Evolutionary conservation across 2,888 invertebrate genomes (phyloP).

Genomic region (Drosophila merina): DNA sequence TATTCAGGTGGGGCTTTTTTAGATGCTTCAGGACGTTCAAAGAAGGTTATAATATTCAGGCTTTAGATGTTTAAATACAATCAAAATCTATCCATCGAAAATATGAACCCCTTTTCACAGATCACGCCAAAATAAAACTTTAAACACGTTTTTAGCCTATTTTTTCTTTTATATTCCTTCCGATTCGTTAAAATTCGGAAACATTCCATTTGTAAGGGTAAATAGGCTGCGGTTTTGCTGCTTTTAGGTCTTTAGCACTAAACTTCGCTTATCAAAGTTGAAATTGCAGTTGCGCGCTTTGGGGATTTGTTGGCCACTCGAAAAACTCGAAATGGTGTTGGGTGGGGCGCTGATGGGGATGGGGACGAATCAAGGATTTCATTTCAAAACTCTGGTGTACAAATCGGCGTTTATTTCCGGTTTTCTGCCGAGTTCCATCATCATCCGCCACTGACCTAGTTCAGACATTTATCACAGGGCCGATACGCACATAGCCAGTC

Average conservation of each 20-base stretch:
- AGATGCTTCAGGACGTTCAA: too few relatives aligned
- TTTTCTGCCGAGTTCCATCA: constrained; percentile 37
- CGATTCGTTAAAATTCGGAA: too few relatives aligned
- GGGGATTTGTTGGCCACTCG: constrained; percentile 50
- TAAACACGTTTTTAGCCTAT: too few relatives aligned
- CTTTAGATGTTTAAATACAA: too few relatives aligned
- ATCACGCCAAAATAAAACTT: too few relatives aligned
- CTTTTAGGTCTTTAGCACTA: constrained; percentile 4
- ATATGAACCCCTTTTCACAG: too few relatives aligned
- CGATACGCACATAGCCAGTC: constrained; percentile 10
- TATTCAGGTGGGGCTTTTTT: too few relatives aligned
- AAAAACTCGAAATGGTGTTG: constrained; percentile 52
- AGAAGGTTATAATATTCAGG: too few relatives aligned
- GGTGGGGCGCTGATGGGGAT: not conserved
- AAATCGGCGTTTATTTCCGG: constrained; percentile 47
- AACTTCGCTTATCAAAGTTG: constrained; percentile 60
- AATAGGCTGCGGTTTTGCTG: too few relatives aligned
- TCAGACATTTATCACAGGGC: constrained; percentile 60
- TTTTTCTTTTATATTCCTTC: too few relatives aligned
- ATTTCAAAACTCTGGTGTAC: constrained; percentile 42
- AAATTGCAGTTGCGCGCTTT: constrained; percentile 55
- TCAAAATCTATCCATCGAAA: too few relatives aligned
- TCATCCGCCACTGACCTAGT: constrained; percentile 66
- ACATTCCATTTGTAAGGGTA: too few relatives aligned
- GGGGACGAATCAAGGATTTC: constrained; percentile 25